A percentile compares a stretch with the other conserved stretches of the same genome.
Evolutionary conservation across 2,113 vertebrate genomes (phyloP).

Genomic region (Microcebus tavaratra): DNA sequence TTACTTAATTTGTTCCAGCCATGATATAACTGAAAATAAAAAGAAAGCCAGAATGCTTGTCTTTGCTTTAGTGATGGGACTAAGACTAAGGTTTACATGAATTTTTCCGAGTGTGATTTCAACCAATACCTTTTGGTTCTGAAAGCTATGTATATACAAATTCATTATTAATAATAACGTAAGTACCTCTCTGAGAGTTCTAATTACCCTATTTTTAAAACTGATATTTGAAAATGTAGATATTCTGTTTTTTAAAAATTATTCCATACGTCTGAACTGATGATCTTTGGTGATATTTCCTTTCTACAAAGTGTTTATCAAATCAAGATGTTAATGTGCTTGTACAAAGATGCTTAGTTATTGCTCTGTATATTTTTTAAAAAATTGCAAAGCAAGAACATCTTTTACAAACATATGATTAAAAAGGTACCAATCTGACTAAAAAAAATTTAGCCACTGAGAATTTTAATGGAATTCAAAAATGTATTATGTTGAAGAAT

Average conservation of each 20-base stretch:
- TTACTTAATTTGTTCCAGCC: neutral
- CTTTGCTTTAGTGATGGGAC: neutral
- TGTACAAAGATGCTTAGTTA: neutral
- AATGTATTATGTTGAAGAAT: neutral
- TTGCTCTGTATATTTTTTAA: neutral
- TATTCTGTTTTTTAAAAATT: neutral
- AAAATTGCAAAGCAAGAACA: neutral
- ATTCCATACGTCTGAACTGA: neutral
- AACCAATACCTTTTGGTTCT: neutral
- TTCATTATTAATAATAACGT: neutral
- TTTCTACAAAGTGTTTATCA: constrained; percentile 14
- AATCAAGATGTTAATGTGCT: neutral
- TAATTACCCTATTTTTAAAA: neutral
- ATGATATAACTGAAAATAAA: neutral
- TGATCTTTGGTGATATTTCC: constrained; percentile 1
- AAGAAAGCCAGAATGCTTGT: neutral
- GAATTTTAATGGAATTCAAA: constrained; percentile 1
- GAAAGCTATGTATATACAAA: neutral
- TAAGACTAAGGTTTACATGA: neutral
- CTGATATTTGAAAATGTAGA: neutral
- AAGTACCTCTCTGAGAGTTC: neutral
- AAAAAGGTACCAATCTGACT: neutral
- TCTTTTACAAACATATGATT: neutral
- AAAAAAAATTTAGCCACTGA: neutral
- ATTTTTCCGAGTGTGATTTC: neutral